Evolutionary conservation across 2,797 vertebrate genomes (phyloP).

Genomic region (Amniataba percoides): DNA sequence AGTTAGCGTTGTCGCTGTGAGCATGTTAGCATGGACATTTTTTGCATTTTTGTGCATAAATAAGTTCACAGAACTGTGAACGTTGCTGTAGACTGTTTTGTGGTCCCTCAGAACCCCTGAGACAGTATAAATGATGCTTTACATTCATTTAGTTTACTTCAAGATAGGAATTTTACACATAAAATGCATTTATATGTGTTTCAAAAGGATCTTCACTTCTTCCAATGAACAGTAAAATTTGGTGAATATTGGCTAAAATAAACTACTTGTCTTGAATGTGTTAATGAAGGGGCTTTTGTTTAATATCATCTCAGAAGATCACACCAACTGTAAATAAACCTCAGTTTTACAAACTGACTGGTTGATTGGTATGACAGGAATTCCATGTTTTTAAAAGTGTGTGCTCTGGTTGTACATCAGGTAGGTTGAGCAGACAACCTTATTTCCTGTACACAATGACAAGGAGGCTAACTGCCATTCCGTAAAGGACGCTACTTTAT

Average conservation of each 20-base stretch:
- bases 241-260: background rate
- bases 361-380: background rate
- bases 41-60: background rate
- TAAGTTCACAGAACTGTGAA: too few species aligned
- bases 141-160: background rate
- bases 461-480: conserved; percentile 68
- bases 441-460: conserved; percentile 66
- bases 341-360: background rate
- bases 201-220: background rate
- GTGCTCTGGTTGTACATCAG: conserved; percentile 12
- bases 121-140: too few species aligned
- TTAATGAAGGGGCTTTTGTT: background rate
- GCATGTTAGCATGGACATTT: background rate
- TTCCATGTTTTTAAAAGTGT: background rate
- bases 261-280: background rate
- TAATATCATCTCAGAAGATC: background rate
- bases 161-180: background rate
- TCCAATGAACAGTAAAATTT: background rate
- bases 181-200: too few species aligned
- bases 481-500: conserved; percentile 75
- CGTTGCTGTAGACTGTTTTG: too few species aligned
- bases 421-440: conserved; percentile 36
- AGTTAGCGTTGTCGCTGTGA: background rate
- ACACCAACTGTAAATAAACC: background rate
- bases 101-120: too few species aligned